These are phyloP conservation scores for Eilema depressum DNA, from an alignment of 2,888 invertebrate genomes.

Conservation along the genomic window DNA sequence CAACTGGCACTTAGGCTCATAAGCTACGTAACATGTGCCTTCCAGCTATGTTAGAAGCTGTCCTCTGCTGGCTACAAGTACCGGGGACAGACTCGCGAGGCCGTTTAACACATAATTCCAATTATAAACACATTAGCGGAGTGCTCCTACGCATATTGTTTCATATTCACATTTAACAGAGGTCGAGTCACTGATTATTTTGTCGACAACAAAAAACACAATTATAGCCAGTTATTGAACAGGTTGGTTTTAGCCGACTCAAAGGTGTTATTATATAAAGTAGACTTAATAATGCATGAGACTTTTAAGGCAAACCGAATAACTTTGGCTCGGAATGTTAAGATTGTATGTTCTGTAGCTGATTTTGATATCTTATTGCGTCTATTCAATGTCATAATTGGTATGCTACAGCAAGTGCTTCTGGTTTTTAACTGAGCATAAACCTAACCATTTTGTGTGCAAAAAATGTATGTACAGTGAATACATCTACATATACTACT, in stretches of 20 bases:
- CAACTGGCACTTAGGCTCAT: conserved; percentile 65
- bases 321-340: conserved; percentile 21
- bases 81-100: conserved; percentile 52
- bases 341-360: conserved; percentile 11
- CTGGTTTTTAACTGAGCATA: background rate
- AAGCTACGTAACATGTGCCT: conserved; percentile 22
- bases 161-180: conserved; percentile 64
- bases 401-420: background rate
- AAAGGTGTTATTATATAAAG: conserved; percentile 53
- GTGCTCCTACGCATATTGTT: conserved; percentile 64
- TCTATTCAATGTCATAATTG: background rate
- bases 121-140: conserved; percentile 75
- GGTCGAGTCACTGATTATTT: conserved; percentile 65
- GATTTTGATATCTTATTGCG: conserved; percentile 1
- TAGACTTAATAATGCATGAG: conserved; percentile 45
- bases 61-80: conserved; percentile 50
- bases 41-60: conserved; percentile 36
- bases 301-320: conserved; percentile 36
- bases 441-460: background rate
- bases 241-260: conserved; percentile 55
- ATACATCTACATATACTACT: background rate
- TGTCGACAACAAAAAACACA: conserved; percentile 62
- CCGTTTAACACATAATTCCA: conserved; percentile 59
- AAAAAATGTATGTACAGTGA: background rate
- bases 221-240: conserved; percentile 57